Conservation (phyloP, 2,888 invertebrate species). For the Xanthorhoe designata region DNA sequence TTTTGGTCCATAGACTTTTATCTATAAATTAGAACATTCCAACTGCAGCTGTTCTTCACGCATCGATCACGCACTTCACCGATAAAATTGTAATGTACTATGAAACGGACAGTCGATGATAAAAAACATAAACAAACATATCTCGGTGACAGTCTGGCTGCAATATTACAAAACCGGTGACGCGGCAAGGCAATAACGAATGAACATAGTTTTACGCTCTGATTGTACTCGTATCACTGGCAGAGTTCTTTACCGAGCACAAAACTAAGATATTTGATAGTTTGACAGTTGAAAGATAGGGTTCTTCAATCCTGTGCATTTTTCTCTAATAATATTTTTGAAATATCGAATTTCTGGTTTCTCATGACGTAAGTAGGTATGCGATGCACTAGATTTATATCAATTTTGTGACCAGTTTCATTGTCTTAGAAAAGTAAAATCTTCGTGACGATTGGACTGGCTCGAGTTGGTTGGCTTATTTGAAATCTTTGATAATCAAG, state of each 20-base stretch:
- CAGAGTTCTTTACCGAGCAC: background rate
- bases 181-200: slow-evolving; percentile 9
- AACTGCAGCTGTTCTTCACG: slow-evolving; percentile 43
- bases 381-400: too few species aligned
- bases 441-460: too few species aligned
- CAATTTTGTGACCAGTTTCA: too few species aligned
- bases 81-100: slow-evolving; percentile 56
- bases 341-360: too few species aligned
- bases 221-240: background rate
- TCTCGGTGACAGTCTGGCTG: slow-evolving; percentile 47
- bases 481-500: too few species aligned
- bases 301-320: too few species aligned
- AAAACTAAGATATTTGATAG: too few species aligned
- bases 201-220: background rate
- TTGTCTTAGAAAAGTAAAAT: too few species aligned
- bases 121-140: slow-evolving; percentile 54
- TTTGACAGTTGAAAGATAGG: too few species aligned
- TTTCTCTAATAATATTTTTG: too few species aligned
- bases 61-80: slow-evolving; percentile 47
- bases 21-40: slow-evolving; percentile 9
- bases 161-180: slow-evolving; percentile 2
- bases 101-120: slow-evolving; percentile 50
- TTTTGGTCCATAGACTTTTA: background rate
- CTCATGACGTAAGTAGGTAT: too few species aligned
- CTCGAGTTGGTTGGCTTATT: too few species aligned